Evolutionary conservation across 2,888 invertebrate genomes (phyloP).

Genomic region (Rotaria sp.): DNA sequence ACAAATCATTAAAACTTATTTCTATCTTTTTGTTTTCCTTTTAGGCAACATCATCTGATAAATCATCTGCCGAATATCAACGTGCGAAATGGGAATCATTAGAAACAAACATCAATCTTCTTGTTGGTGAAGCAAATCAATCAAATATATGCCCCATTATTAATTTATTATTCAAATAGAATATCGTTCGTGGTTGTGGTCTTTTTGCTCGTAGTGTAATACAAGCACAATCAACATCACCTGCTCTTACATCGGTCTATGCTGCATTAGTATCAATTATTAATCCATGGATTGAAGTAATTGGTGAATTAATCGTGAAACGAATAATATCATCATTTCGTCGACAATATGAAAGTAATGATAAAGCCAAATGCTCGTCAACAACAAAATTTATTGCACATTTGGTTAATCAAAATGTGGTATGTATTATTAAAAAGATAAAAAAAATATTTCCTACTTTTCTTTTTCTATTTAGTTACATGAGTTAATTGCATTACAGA

Average conservation of each 20-base stretch:
- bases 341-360: constrained; percentile 81
- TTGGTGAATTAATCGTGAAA: constrained; percentile 81
- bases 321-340: constrained; percentile 87
- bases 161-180: constrained; percentile 80
- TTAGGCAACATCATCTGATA: constrained; percentile 35
- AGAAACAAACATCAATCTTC: constrained; percentile 94
- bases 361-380: constrained; percentile 81
- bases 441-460: too few species aligned
- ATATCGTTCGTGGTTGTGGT: constrained; percentile 86
- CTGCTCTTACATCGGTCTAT: constrained; percentile 92
- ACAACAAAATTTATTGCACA: constrained; percentile 88
- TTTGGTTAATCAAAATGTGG: constrained; percentile 87
- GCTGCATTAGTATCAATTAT: constrained; percentile 88
- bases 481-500: constrained; percentile 86
- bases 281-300: constrained; percentile 92
- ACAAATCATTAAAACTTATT: not conserved
- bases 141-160: constrained; percentile 81
- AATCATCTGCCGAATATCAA: constrained; percentile 75
- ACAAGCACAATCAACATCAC: constrained; percentile 91
- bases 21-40: constrained; percentile 41
- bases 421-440: constrained; percentile 47
- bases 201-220: constrained; percentile 82
- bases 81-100: constrained; percentile 95
- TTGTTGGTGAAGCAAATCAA: constrained; percentile 92
- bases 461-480: constrained; percentile 63